These are phyloP conservation scores for Beroe ovata DNA, from an alignment of 37 sponge, comb jelly and placozoan genomes.

Conservation along the genomic window DNA sequence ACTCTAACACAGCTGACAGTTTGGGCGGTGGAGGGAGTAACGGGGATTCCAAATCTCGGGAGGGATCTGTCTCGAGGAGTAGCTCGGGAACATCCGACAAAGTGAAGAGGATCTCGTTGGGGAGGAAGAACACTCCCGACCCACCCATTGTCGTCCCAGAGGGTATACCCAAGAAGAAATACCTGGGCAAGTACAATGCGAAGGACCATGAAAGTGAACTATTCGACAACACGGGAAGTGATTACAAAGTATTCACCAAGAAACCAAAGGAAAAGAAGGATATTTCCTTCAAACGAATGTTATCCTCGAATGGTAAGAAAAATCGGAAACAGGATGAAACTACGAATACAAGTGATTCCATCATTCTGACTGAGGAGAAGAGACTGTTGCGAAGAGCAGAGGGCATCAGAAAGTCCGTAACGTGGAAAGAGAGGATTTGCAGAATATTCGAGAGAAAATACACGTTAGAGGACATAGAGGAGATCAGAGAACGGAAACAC, in stretches of 20 bases:
- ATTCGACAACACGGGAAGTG: neutral
- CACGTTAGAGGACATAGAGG: neutral
- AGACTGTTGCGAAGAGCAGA: neutral
- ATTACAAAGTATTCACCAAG: neutral
- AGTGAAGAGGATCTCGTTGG: neutral
- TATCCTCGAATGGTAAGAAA: slow-evolving; percentile 16
- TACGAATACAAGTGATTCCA: neutral
- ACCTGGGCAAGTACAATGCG: slow-evolving; percentile 20
- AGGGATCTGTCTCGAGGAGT: neutral
- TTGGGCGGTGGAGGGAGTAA: neutral
- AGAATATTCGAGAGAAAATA: neutral
- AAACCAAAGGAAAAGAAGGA: slow-evolving; percentile 45
- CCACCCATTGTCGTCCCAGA: neutral
- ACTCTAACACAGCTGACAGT: neutral
- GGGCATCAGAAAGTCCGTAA: neutral
- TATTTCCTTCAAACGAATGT: neutral
- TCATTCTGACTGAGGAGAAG: slow-evolving; percentile 14
- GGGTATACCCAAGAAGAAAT: slow-evolving; percentile 43
- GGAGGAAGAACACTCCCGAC: neutral
- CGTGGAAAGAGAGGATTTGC: neutral
- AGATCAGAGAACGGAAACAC: neutral
- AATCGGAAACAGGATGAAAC: neutral
- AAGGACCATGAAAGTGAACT: slow-evolving; percentile 7
- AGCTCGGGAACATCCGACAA: neutral
- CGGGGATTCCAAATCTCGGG: neutral